Base-by-base conservation (phyloP, 2,888 invertebrate species). In the Drosophila paranaensis region DNA sequence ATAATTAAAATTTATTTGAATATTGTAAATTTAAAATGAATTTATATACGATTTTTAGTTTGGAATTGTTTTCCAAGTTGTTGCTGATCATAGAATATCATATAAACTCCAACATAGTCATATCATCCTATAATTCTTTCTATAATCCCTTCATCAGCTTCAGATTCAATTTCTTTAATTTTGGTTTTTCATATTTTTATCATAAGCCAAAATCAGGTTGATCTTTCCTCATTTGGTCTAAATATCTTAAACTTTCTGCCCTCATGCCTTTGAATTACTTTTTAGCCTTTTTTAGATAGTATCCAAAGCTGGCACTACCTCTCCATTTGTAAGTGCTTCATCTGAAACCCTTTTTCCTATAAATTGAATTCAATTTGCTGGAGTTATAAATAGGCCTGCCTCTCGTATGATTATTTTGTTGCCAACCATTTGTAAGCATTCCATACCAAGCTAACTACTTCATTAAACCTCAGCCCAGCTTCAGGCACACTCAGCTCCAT, bases 401-500 rank as follows among this genome's bases (percentile, higher is more conserved):
- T 16, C 30, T 50, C 37, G 27, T 2, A 46, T 69, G 51, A 70
- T 55, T 70, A 30, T 60, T 65, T 57, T 39, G 43, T 35, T 56
- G 48, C 46, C 27, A 11, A 35, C 68, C 69, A 50, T 78, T 73
- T 60, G 69, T 40, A 62, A 53, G 54, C 74, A 79, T 82, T 79
- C 69, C 67, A 68, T 85, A n/a, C 68, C 66, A 66, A 48, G 70
- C 64, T 85, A 85, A 88, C 77, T 63, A 81, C 85, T 87, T 85
- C 74, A 82, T 82, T 79, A 88, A 71, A 65, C 65, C 60, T 67
- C 60, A 72, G 14, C 53, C 14, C 13, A 46, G 33, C 51, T 37
- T 9, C 65, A 40, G 45, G 25, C 66, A 20, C 33, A 27, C 43
- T 11, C 39, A 33, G 33, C 16, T 46, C 45, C 55, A 67, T 67